Evolutionary conservation across 2,797 vertebrate genomes (phyloP).

Genomic region (Xyrichtys novacula): DNA sequence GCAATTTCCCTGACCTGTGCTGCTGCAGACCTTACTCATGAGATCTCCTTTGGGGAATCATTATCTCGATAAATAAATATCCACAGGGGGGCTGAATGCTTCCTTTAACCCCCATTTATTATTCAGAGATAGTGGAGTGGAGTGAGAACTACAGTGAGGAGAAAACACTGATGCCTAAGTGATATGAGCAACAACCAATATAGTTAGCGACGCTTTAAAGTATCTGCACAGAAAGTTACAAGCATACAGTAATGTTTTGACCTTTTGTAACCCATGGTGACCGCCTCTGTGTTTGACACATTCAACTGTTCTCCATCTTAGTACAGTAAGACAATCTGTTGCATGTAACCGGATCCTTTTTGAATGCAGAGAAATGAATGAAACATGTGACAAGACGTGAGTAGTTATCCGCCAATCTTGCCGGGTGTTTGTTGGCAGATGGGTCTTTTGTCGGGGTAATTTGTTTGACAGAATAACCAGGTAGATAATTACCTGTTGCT

Average conservation of each 20-base stretch:
- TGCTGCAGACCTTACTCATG: slow-evolving; percentile 46
- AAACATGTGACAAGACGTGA: slow-evolving; percentile 84
- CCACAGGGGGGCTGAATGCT: slow-evolving; percentile 60
- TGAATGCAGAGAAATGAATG: slow-evolving; percentile 70
- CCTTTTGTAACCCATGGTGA: slow-evolving; percentile 47
- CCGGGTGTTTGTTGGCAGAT: slow-evolving; percentile 83
- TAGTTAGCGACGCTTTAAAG: not conserved
- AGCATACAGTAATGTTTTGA: slow-evolving; percentile 8
- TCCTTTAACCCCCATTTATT: slow-evolving; percentile 75
- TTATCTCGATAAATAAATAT: slow-evolving; percentile 61
- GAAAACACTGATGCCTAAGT: slow-evolving; percentile 46
- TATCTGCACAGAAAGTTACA: too few species aligned
- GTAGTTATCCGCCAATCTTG: slow-evolving; percentile 69
- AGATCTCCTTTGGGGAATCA: slow-evolving; percentile 63
- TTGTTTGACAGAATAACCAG: slow-evolving; percentile 83
- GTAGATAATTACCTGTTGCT: slow-evolving; percentile 78
- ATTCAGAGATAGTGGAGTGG: slow-evolving; percentile 62
- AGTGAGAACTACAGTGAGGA: slow-evolving; percentile 48
- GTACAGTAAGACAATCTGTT: slow-evolving; percentile 75
- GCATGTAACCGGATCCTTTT: slow-evolving; percentile 74
- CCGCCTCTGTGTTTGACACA: slow-evolving; percentile 49
- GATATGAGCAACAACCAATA: slow-evolving; percentile 1
- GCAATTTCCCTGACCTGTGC: slow-evolving; percentile 30
- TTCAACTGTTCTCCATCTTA: slow-evolving; percentile 58
- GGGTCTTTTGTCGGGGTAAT: slow-evolving; percentile 81